Evolutionary conservation across 2,888 invertebrate genomes (phyloP).

Genomic region (Platycheirus rosarum): DNA sequence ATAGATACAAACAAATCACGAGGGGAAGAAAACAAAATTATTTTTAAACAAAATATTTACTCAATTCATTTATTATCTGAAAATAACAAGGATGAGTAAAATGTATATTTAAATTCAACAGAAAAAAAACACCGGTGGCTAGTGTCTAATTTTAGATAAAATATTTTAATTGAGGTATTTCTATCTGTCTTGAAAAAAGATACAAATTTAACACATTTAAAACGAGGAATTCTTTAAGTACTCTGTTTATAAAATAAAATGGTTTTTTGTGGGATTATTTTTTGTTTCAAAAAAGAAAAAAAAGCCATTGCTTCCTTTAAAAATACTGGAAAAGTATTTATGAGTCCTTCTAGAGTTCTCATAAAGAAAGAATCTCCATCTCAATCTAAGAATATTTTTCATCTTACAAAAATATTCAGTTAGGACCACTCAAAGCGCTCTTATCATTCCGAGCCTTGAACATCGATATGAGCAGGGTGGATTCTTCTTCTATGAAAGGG

Average conservation of each 20-base stretch:
- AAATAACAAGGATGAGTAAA: constrained; percentile 29
- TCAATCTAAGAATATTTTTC: too few species aligned
- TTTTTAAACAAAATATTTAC: constrained; percentile 34
- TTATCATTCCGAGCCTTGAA: background rate
- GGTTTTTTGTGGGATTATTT: background rate
- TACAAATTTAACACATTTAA: too few species aligned
- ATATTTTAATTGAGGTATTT: constrained; percentile 21
- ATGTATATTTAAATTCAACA: constrained; percentile 39
- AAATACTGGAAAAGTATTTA: too few species aligned
- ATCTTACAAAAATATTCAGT: constrained; percentile 6
- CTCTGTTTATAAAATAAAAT: too few species aligned
- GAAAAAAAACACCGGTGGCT: constrained; percentile 55
- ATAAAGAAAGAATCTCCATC: background rate
- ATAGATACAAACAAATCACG: background rate
- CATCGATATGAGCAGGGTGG: background rate
- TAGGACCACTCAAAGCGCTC: background rate
- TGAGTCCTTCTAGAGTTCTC: too few species aligned
- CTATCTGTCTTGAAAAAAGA: background rate
- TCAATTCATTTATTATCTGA: constrained; percentile 1
- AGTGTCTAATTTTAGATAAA: constrained; percentile 34
- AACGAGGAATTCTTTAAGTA: too few species aligned
- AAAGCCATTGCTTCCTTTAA: background rate
- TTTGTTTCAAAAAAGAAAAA: background rate
- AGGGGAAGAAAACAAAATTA: too few species aligned
- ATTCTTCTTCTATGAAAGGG: background rate